These are phyloP conservation scores for Isoperla grammatica DNA, from an alignment of 2,888 invertebrate genomes.

Conservation along the genomic window DNA sequence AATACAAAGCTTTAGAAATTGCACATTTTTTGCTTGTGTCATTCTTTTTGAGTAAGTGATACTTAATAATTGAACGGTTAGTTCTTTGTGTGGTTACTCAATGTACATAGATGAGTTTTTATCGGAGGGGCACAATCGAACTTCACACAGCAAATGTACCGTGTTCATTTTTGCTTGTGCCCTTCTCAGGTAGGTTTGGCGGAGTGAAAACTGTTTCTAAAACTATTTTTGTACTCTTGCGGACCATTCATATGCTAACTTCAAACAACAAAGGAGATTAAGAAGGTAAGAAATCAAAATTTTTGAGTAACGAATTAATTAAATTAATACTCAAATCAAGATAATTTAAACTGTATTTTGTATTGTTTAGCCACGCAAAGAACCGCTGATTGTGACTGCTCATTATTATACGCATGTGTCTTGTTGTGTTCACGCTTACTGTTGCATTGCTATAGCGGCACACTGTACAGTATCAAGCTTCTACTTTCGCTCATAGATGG, in stretches of 20 bases:
- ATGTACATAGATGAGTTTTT: background rate
- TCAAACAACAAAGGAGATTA: background rate
- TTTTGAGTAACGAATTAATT: background rate
- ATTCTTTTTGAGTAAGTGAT: background rate
- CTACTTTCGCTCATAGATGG: too few relatives aligned
- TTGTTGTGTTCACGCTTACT: background rate
- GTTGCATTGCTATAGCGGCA: too few relatives aligned
- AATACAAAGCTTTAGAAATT: background rate
- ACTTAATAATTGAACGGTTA: conserved; percentile 15
- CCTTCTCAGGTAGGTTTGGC: background rate
- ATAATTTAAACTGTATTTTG: background rate
- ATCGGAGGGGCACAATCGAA: background rate
- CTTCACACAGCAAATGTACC: background rate
- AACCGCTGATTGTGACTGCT: background rate
- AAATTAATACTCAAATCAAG: background rate
- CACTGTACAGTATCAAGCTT: too few relatives aligned
- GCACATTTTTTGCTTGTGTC: background rate
- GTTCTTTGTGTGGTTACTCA: conserved; percentile 28
- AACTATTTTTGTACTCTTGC: background rate
- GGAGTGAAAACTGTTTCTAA: background rate
- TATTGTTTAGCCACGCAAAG: background rate
- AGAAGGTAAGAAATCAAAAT: background rate
- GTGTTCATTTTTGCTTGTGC: background rate
- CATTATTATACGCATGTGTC: background rate
- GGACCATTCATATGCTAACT: background rate